These are phyloP conservation scores for Rhinichthys klamathensis DNA, from an alignment of 2,113 vertebrate species.

Conservation along the genomic window DNA sequence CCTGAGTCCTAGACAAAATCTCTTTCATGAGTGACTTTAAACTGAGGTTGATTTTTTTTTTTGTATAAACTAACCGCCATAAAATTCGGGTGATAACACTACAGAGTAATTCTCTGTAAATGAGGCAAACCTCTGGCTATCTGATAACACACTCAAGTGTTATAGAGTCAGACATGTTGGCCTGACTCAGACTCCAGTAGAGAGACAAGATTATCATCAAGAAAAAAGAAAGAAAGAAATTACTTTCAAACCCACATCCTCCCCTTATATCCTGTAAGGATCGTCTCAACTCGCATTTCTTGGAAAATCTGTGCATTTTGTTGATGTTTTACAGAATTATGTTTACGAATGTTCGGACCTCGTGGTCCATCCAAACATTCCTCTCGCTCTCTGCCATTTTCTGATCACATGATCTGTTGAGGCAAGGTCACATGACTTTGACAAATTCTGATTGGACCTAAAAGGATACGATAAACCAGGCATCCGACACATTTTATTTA, in stretches of 20 bases:
- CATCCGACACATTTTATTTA: neutral
- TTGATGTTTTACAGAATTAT: no score
- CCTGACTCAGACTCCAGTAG: neutral
- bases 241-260: neutral
- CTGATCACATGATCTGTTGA: no score
- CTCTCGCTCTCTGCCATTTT: no score
- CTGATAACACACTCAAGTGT: conserved; percentile 43
- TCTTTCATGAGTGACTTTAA: conserved; percentile 44
- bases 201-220: conserved; percentile 3
- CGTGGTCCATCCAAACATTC: no score
- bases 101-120: conserved; percentile 48
- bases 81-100: conserved; percentile 46
- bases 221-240: neutral
- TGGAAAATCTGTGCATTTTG: no score
- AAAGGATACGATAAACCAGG: no score
- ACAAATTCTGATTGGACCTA: neutral
- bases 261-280: neutral
- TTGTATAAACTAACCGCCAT: conserved; percentile 57
- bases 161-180: conserved; percentile 25
- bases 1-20: conserved; percentile 49
- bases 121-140: conserved; percentile 34
- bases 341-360: no score
- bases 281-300: no score
- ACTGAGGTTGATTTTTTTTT: conserved; percentile 36
- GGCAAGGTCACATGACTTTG: no score